Percentiles rank a stretch among this genome's conserved stretches.
phyloP scores from a whole-genome alignment of 2,888 invertebrate genomes.

The Halocaridina rubra region DNA sequence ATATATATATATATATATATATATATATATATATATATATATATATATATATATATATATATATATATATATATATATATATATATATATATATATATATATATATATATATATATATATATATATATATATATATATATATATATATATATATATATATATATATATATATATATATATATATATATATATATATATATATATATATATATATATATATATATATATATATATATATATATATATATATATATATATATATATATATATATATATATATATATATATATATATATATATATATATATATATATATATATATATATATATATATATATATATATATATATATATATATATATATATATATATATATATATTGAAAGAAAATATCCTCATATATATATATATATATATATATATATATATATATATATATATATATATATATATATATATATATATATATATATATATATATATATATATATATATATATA shows the following conservation, averaged over 20 bases:
- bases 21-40: not conserved
- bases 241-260: too few species aligned
- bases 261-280: not conserved
- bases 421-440: constrained; percentile 14
- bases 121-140: not conserved
- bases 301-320: constrained; percentile 3
- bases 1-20: not conserved
- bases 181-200: not conserved
- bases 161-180: not conserved
- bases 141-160: constrained; percentile 1
- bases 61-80: not conserved
- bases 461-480: not conserved
- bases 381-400: too few species aligned
- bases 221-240: too few species aligned
- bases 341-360: not conserved
- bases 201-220: not conserved
- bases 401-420: not conserved
- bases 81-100: not conserved
- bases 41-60: not conserved
- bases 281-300: not conserved
- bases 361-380: not conserved
- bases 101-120: not conserved
- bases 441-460: too few species aligned
- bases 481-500: not conserved
- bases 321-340: not conserved